Conservation (phyloP, 2,888 invertebrate genomes). For the Eupeodes latifasciatus region DNA sequence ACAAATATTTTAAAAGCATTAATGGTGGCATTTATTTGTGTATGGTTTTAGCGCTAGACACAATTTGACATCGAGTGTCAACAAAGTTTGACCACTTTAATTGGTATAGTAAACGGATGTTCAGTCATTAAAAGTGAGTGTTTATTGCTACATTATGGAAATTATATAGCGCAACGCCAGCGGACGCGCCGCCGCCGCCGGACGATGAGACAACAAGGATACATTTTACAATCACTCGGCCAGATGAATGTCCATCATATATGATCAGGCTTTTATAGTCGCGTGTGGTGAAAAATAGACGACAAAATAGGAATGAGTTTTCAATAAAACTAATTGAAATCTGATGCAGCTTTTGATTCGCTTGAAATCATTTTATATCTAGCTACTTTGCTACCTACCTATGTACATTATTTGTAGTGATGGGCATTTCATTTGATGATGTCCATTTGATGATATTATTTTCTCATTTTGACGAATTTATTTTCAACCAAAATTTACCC, state of each 20-base stretch:
- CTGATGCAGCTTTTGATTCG: constrained; percentile 63
- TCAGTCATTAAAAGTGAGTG: constrained; percentile 65
- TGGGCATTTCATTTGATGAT: constrained; percentile 55
- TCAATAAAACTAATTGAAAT: constrained; percentile 75
- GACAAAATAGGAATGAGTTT: constrained; percentile 19
- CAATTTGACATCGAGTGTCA: constrained; percentile 48
- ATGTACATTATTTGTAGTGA: neutral
- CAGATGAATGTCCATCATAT: constrained; percentile 32
- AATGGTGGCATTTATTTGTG: too few relatives aligned
- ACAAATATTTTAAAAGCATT: too few relatives aligned
- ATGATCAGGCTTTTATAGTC: neutral
- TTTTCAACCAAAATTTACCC: neutral
- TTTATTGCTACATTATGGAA: constrained; percentile 68
- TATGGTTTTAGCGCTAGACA: constrained; percentile 22
- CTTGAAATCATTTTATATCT: constrained; percentile 51
- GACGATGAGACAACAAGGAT: neutral
- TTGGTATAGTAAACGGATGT: constrained; percentile 69
- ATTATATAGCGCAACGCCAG: constrained; percentile 33
- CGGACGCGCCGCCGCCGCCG: too few relatives aligned
- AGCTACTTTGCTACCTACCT: neutral
- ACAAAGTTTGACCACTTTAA: constrained; percentile 63
- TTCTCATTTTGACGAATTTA: constrained; percentile 58
- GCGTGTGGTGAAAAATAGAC: neutral
- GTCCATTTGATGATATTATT: constrained; percentile 68
- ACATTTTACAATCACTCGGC: constrained; percentile 53